These are phyloP conservation scores for Parascotia fuliginaria DNA, from an alignment of 2,888 invertebrate species.

Conservation along the genomic window DNA sequence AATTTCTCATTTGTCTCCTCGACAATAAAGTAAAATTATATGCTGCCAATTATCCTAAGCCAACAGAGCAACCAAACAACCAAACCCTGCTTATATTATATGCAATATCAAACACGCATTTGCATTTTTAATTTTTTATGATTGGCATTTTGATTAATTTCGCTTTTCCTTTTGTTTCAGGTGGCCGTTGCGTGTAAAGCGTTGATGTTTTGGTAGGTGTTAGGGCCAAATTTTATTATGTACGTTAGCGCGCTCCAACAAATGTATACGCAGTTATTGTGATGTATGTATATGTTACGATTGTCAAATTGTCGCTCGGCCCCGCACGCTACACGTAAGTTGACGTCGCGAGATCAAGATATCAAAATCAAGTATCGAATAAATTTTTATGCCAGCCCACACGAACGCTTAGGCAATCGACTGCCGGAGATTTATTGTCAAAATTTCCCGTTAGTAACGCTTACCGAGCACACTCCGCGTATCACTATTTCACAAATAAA, in stretches of 20 bases:
- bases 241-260: slow-evolving; percentile 60
- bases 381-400: slow-evolving; percentile 81
- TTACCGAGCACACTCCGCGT: slow-evolving; percentile 83
- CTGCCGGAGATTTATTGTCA: slow-evolving; percentile 83
- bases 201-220: slow-evolving; percentile 76
- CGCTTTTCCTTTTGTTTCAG: slow-evolving; percentile 86
- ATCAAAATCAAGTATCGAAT: slow-evolving; percentile 79
- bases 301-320: slow-evolving; percentile 53
- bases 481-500: slow-evolving; percentile 86
- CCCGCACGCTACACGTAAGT: slow-evolving; percentile 51
- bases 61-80: slow-evolving; percentile 32
- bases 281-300: slow-evolving; percentile 36
- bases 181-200: slow-evolving; percentile 76
- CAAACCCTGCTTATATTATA: slow-evolving; percentile 41
- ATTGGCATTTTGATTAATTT: slow-evolving; percentile 85
- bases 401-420: slow-evolving; percentile 85
- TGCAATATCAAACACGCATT: slow-evolving; percentile 42
- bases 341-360: slow-evolving; percentile 78
- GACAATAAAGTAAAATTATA: slow-evolving; percentile 32
- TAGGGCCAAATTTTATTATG: slow-evolving; percentile 44
- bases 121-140: slow-evolving; percentile 64
- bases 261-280: slow-evolving; percentile 30
- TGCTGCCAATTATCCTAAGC: slow-evolving; percentile 44
- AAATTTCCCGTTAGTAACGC: slow-evolving; percentile 86
- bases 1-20: slow-evolving; percentile 36